phyloP scores from a whole-genome alignment of 1,140 invertebrate species.

The Cydia splendana region DNA sequence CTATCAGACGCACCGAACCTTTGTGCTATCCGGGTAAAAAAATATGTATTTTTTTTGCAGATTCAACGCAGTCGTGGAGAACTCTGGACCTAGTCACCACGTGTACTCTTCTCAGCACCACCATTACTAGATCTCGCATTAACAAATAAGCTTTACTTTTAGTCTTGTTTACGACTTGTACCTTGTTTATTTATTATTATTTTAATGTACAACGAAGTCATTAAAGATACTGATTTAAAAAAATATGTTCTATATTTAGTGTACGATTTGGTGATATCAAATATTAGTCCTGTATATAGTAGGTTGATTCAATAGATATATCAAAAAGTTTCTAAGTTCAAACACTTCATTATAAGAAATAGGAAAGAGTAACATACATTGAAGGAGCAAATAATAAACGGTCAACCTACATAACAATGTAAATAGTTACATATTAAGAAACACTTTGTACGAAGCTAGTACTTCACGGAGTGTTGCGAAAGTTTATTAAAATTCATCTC shows the following conservation, averaged over 20 bases:
- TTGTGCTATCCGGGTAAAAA: no score
- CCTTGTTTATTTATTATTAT: conserved; percentile 53
- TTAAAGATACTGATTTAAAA: conserved; percentile 48
- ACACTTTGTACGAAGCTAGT: not conserved
- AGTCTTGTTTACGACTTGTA: conserved; percentile 35
- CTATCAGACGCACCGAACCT: no score
- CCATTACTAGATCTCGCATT: conserved; percentile 48
- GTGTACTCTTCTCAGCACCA: conserved; percentile 66
- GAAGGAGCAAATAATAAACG: not conserved
- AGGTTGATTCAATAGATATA: not conserved
- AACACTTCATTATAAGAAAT: no score
- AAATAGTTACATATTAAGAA: not conserved
- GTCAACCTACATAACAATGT: not conserved
- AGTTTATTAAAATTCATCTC: conserved; percentile 26
- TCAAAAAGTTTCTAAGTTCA: no score
- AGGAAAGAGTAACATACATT: not conserved
- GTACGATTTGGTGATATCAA: not conserved
- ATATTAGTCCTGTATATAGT: not conserved
- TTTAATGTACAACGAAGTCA: conserved; percentile 49
- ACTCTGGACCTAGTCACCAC: conserved; percentile 72
- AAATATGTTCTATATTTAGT: not conserved
- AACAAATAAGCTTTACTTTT: conserved; percentile 35
- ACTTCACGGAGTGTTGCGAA: not conserved
- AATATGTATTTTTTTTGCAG: conserved; percentile 52
- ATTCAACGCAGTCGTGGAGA: conserved; percentile 83